Evolutionary conservation across 2,797 vertebrate species (phyloP), one percentile per base, ranked within the genome.

Genomic region (Gastrophryne carolinensis): DNA sequence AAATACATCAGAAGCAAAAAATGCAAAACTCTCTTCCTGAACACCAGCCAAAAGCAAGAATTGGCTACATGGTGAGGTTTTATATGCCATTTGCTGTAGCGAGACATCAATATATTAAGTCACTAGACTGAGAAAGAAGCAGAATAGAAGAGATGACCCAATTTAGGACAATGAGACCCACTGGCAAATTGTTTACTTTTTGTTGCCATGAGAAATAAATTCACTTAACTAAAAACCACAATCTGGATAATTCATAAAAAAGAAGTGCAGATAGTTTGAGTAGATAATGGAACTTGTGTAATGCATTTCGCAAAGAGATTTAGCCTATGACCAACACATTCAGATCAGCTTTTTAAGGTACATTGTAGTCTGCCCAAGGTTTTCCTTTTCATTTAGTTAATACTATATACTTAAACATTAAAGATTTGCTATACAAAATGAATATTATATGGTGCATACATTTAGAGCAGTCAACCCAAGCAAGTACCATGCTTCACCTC

Each of bases 11-110:
- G 52, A 61, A 75, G 64, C 64, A 60, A 17, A n/a, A 53, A 68
- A 49, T 17, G 44, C 44, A 68, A 75, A 68, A 68, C 63, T 60
- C 63, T 60, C 37, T 60, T 60, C 12, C 73, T 75, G 64, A 68
- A 75, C 56, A 60, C 19, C 17, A 52, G 64, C 73, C 73, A 75
- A 68, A 67, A 61, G 32, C 52, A 52, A 68, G 64, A 75, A 75
- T 68, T 68, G 68, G 64, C 49, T 58, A 68, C 63, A 27, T 37
- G 10, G 53, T 58, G 56, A 44, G 61, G 73, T 67, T 60, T 60
- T 68, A 60, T 26, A 41, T 68, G 73, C 64, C 73, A 75, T 75
- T 60, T 75, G 64, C 63, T 56, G 72, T 63, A 75, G 56, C 44
- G 61, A 75, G 44, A 60, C 64, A 75, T 75, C 64, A 75, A 68